Base-by-base conservation (phyloP, 1,140 invertebrate species). In the Drosophila saltans region DNA sequence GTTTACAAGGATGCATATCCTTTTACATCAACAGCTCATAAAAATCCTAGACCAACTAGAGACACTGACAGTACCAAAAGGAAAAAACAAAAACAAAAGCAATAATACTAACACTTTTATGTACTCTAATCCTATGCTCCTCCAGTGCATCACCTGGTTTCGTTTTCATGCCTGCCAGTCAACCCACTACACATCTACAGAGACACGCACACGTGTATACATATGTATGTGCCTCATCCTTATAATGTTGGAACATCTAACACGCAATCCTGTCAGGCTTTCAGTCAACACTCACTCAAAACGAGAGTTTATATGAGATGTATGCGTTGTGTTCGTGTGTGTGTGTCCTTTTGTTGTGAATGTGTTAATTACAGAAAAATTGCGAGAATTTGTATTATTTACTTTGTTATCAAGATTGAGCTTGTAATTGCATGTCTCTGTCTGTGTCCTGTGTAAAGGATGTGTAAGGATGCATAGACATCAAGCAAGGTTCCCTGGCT, bases 361-460 rank as follows among this genome's bases (percentile, higher is more conserved):
- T 88, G 83, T 86, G 83, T 88, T 86, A 86, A 86, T 86, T 86
- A 86, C 83, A 83, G 79, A 88, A 88, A 86, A 86, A 88, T 88
- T 88, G 83, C 76, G 76, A 88, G 76, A 86, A 88, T 88, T 83
- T 75, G 76, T 88, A 88, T 88, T 88, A 86, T 86, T 86, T 86
- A 88, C 83, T 82, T 86, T 86, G 83, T 80, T 86, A 88, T 86
- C 82, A 77, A 79, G 76, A 80, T 78, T 68, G 67, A 72, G 80
- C 69, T 76, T 48, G 36, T 64, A 61, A 74, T 71, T 69, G 66
- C 68, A 55, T 61, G 60, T 72, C 40, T 68, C 30, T 78, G 41
- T 11, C 30, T 64, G 8, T 45, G 33, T 63, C 8, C 62, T 61
- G 28, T 58, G 48, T 41, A 28, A 63, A 56, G 48, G 40, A 33